These are phyloP conservation scores for Otus sunia DNA, from an alignment of 2,113 vertebrate genomes.

Conservation along the genomic window DNA sequence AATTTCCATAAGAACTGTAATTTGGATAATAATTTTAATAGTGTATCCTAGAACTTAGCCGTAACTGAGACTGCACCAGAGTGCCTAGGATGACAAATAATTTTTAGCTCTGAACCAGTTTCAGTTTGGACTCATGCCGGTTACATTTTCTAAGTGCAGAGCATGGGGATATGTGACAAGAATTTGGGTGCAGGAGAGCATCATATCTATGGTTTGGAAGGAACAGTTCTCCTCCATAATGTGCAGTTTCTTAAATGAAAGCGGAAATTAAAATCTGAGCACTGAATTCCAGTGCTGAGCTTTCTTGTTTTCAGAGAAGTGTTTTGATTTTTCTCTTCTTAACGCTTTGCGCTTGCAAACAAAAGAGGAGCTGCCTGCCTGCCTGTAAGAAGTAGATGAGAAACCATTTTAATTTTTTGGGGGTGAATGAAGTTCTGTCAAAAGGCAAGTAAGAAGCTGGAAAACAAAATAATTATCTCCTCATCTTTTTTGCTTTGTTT, in stretches of 20 bases:
- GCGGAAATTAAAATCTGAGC: not conserved
- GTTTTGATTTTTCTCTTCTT: not conserved
- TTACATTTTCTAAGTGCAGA: not conserved
- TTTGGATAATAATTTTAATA: not conserved
- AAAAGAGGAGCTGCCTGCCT: not conserved
- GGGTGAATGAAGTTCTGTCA: not conserved
- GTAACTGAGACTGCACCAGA: not conserved
- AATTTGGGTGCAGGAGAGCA: not conserved
- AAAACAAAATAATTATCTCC: not conserved
- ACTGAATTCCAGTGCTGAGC: not conserved
- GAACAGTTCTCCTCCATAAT: not conserved
- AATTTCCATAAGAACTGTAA: not conserved
- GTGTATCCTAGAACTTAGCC: not conserved
- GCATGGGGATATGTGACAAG: not conserved
- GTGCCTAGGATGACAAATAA: not conserved
- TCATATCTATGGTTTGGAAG: not conserved
- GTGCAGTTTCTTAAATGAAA: not conserved
- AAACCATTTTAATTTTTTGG: not conserved
- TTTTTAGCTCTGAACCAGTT: not conserved
- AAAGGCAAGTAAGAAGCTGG: not conserved
- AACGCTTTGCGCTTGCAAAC: not conserved
- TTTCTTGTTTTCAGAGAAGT: not conserved
- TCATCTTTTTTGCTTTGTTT: not conserved
- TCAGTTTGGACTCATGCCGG: not conserved
- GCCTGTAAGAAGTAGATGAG: not conserved